Percentiles rank a stretch among this genome's conserved stretches.
Evolutionary conservation across 2,888 invertebrate species (phyloP).

Genomic region (Cheilosia vulpina): DNA sequence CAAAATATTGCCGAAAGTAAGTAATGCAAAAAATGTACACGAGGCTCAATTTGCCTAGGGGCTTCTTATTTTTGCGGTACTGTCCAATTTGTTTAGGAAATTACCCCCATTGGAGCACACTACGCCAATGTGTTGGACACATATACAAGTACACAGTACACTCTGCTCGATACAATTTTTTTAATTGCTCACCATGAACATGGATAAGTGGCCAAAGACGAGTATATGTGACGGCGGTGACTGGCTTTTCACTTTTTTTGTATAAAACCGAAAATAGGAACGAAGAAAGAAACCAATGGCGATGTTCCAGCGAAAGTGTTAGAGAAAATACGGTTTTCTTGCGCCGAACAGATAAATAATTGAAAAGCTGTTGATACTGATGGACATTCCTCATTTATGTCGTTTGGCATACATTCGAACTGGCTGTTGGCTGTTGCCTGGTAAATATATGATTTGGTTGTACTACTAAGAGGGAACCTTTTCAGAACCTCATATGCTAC

Average conservation of each 20-base stretch:
- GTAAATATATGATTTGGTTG: neutral
- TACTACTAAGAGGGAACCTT: too few species aligned
- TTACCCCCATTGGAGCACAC: conserved; percentile 3
- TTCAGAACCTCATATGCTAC: neutral
- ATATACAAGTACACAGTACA: neutral
- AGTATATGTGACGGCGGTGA: too few species aligned
- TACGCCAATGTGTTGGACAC: conserved; percentile 1
- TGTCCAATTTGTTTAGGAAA: neutral
- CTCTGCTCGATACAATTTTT: neutral
- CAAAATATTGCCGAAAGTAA: conserved; percentile 16
- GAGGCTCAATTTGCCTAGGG: conserved; percentile 3
- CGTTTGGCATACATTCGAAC: neutral
- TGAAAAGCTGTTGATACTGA: conserved; percentile 3
- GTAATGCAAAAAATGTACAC: conserved; percentile 9
- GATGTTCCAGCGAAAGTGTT: conserved; percentile 48
- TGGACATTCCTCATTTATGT: neutral
- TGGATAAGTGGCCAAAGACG: neutral
- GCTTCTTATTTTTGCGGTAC: neutral
- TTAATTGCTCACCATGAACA: conserved; percentile 20
- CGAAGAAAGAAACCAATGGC: conserved; percentile 26
- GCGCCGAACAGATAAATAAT: neutral
- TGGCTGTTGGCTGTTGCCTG: too few species aligned
- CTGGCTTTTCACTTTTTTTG: conserved; percentile 45
- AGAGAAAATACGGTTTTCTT: conserved; percentile 19
- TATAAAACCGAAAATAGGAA: conserved; percentile 25